Evolutionary conservation across 2,113 vertebrate genomes (phyloP).

Genomic region (Podocnemis expansa): DNA sequence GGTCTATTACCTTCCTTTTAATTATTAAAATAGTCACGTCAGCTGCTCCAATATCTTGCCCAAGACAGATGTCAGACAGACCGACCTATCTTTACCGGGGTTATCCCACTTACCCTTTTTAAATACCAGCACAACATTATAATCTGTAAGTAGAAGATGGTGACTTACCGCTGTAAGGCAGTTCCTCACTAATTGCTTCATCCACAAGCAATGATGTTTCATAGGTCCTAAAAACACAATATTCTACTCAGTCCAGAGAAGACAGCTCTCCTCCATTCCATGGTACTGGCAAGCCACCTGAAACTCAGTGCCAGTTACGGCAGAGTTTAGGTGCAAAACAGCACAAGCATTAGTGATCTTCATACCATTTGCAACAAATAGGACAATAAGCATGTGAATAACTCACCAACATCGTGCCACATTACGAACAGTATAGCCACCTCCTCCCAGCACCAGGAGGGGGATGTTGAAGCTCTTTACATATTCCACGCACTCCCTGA

Average conservation of each 20-base stretch:
- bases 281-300: background rate
- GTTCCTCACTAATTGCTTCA: slow-evolving; percentile 96
- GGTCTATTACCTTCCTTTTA: too few relatives aligned
- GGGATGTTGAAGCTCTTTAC: slow-evolving; percentile 98
- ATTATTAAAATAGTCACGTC: too few relatives aligned
- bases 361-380: background rate
- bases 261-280: rapidly evolving
- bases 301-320: background rate
- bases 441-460: slow-evolving; percentile 94
- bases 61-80: background rate
- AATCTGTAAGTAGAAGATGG: rapidly evolving
- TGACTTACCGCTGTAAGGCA: slow-evolving; percentile 94
- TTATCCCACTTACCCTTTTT: background rate
- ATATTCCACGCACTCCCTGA: slow-evolving; percentile 96
- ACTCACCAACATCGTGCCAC: slow-evolving; percentile 97
- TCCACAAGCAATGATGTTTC: slow-evolving; percentile 95
- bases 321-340: background rate
- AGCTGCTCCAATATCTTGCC: too few relatives aligned
- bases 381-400: background rate
- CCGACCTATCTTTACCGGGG: background rate
- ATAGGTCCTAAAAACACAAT: slow-evolving; percentile 85
- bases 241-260: background rate
- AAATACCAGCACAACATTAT: background rate
- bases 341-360: background rate
- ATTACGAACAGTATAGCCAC: slow-evolving; percentile 96